Evolutionary conservation across 2,113 vertebrate genomes (phyloP).

Genomic region (Anhinga anhinga): DNA sequence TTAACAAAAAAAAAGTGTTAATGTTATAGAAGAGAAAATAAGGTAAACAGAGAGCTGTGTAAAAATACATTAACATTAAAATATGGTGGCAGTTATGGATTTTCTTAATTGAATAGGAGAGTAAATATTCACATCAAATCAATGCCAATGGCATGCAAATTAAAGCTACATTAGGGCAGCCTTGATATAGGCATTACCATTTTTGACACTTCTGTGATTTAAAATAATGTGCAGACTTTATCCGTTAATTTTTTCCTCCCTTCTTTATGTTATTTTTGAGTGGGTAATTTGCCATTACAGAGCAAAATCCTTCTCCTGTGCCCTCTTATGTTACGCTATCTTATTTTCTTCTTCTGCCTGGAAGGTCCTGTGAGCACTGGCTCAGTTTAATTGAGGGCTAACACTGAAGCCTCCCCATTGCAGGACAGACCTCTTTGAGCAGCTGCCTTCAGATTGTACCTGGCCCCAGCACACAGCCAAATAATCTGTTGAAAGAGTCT

Average conservation of each 20-base stretch:
- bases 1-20: slow-evolving; percentile 82
- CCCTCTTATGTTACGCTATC: neutral
- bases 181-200: slow-evolving; percentile 73
- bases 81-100: slow-evolving; percentile 82
- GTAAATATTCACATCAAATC: slow-evolving; percentile 79
- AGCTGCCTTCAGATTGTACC: neutral
- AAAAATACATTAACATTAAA: slow-evolving; percentile 85
- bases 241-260: slow-evolving; percentile 72
- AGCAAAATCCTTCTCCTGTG: slow-evolving; percentile 51
- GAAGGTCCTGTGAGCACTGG: neutral
- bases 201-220: slow-evolving; percentile 74
- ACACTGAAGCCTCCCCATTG: neutral
- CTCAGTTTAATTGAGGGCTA: neutral
- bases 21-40: slow-evolving; percentile 83
- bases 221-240: slow-evolving; percentile 77
- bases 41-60: slow-evolving; percentile 82
- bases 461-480: neutral
- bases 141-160: slow-evolving; percentile 77
- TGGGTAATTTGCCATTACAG: slow-evolving; percentile 76
- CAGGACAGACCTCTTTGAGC: neutral
- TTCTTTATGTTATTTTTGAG: slow-evolving; percentile 75
- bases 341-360: neutral
- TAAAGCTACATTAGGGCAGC: slow-evolving; percentile 74
- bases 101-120: slow-evolving; percentile 81
- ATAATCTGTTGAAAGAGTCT: neutral